Percentiles rank a stretch among this genome's conserved stretches.
These are phyloP conservation scores for Siniperca obscura DNA, from an alignment of 2,797 vertebrate genomes.

Conservation along the genomic window DNA sequence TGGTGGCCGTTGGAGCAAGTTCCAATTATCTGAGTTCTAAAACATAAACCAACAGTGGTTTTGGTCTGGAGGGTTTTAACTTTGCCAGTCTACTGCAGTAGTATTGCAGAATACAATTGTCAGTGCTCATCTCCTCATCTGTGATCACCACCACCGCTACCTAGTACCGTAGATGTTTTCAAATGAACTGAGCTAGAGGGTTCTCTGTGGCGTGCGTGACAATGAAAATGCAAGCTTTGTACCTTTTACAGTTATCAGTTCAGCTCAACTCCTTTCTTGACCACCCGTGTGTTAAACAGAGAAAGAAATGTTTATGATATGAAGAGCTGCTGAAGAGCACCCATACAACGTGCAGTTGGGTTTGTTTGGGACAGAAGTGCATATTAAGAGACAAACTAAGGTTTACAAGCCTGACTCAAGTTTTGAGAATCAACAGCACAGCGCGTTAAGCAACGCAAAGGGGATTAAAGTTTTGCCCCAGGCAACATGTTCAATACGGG, in stretches of 20 bases:
- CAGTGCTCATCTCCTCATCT: neutral
- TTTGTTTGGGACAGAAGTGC: neutral
- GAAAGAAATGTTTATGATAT: neutral
- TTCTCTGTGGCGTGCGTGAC: neutral
- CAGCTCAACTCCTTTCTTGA: neutral
- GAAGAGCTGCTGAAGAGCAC: neutral
- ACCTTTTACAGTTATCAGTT: neutral
- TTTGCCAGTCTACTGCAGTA: neutral
- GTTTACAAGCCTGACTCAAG: constrained; percentile 23
- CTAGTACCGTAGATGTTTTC: neutral
- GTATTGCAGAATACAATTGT: neutral
- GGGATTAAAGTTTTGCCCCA: constrained; percentile 14
- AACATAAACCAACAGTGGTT: neutral
- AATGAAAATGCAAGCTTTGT: neutral
- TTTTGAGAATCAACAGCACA: constrained; percentile 22
- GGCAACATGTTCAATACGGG: constrained; percentile 28
- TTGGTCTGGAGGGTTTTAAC: neutral
- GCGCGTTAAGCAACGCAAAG: constrained; percentile 1
- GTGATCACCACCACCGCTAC: neutral
- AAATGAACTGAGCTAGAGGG: neutral
- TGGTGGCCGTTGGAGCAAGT: neutral
- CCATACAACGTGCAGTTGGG: too few species aligned
- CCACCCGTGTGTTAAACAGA: neutral
- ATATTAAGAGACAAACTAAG: constrained; percentile 18
- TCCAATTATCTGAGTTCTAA: neutral